Evolutionary conservation across 1,140 invertebrate species (phyloP).

Genomic region (Fopius arisanus): DNA sequence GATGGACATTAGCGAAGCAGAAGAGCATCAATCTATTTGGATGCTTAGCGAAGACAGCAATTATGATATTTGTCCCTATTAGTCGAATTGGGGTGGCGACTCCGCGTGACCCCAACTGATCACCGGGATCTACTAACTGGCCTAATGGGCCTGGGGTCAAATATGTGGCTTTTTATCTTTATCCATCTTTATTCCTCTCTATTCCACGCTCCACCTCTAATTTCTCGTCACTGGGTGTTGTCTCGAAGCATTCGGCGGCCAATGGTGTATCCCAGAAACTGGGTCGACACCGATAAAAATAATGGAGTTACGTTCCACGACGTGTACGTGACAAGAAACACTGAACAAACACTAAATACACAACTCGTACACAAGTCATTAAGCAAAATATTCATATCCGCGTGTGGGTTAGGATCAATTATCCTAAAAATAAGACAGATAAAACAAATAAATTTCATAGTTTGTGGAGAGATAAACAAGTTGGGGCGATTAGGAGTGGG

Average conservation of each 20-base stretch:
- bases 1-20: constrained; percentile 24
- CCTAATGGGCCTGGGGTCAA: constrained; percentile 39
- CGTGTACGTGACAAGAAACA: constrained; percentile 2
- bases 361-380: not conserved
- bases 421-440: not conserved
- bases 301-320: constrained; percentile 11
- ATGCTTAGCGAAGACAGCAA: constrained; percentile 53
- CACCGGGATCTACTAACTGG: constrained; percentile 36
- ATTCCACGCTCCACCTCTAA: not conserved
- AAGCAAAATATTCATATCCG: not conserved
- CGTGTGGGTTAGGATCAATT: not conserved
- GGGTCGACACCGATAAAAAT: constrained; percentile 16
- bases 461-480: constrained; percentile 28
- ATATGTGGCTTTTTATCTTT: constrained; percentile 25
- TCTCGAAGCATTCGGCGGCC: constrained; percentile 2
- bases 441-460: constrained; percentile 12
- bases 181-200: not conserved
- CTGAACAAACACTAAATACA: not conserved
- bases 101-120: constrained; percentile 52
- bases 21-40: constrained; percentile 52
- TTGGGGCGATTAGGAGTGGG: constrained; percentile 21
- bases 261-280: constrained; percentile 18
- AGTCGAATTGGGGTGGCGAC: constrained; percentile 56
- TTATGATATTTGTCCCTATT: constrained; percentile 61
- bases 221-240: not conserved